These are phyloP conservation scores for Eretmochelys imbricata DNA, from an alignment of 2,113 vertebrate genomes.

Conservation along the genomic window DNA sequence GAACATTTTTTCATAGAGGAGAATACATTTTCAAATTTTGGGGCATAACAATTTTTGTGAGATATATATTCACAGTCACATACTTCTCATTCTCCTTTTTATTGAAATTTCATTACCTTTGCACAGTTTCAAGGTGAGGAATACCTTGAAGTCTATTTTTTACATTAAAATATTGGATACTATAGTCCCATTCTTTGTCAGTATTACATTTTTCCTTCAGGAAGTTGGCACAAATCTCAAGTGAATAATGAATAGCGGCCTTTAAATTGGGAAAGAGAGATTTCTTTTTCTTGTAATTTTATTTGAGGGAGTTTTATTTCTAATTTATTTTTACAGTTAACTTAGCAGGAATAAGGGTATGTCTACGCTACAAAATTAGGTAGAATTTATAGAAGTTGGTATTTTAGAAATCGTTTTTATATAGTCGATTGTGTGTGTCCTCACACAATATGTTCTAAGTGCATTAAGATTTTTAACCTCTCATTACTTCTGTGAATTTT, in stretches of 20 bases:
- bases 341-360: not conserved
- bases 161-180: not conserved
- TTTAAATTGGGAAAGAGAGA: not conserved
- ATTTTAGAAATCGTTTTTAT: no score
- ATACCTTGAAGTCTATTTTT: not conserved
- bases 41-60: not conserved
- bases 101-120: not conserved
- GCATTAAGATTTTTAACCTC: not conserved
- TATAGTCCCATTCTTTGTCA: not conserved
- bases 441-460: no score
- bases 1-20: not conserved
- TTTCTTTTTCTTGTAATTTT: not conserved
- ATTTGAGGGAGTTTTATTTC: not conserved
- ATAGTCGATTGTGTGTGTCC: no score
- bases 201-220: not conserved
- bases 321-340: not conserved
- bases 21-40: not conserved
- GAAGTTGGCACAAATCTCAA: not conserved
- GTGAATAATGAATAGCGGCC: not conserved
- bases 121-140: not conserved
- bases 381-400: no score
- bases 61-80: fast-evolving
- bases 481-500: not conserved
- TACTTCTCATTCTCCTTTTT: not conserved
- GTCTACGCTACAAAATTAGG: no score